Evolutionary conservation across 2,888 invertebrate genomes (phyloP).

Genomic region (Ctenicera cuprea): DNA sequence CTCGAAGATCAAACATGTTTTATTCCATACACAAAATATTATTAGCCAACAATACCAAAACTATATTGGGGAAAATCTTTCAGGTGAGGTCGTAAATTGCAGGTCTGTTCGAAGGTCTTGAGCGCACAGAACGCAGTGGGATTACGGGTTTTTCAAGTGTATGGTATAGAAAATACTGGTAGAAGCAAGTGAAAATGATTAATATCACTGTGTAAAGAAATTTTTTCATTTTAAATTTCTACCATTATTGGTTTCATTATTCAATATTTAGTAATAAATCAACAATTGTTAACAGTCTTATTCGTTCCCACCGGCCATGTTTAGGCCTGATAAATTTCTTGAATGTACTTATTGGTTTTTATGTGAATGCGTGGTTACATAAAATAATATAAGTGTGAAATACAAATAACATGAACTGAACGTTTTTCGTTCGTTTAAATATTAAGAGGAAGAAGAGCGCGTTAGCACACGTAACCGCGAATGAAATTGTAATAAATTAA

Average conservation of each 20-base stretch:
- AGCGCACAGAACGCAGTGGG: not conserved
- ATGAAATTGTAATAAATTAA: conserved; percentile 70
- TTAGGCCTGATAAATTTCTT: not conserved
- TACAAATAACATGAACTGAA: not conserved
- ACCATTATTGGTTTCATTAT: conserved; percentile 20
- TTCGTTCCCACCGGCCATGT: not conserved
- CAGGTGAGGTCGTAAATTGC: too few species aligned
- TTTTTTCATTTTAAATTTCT: conserved; percentile 16
- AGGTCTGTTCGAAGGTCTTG: not conserved
- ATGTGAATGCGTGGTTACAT: too few species aligned
- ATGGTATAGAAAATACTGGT: not conserved
- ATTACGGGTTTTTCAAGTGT: conserved; percentile 10
- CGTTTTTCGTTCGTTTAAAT: conserved; percentile 18
- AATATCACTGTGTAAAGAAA: conserved; percentile 4
- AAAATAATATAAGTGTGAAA: too few species aligned
- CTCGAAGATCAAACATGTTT: too few species aligned
- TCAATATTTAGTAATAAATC: conserved; percentile 24
- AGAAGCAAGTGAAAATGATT: conserved; percentile 20
- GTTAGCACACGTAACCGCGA: conserved; percentile 57
- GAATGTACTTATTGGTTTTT: too few species aligned
- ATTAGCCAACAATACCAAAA: too few species aligned
- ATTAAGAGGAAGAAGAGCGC: conserved; percentile 36
- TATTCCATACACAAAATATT: too few species aligned
- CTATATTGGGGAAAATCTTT: too few species aligned
- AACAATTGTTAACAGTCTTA: conserved; percentile 20